Evolutionary conservation across 92 coral and sea anemone species (phyloP), one percentile per base, ranked within the genome.

Genomic region (Hydrozoanthus gracilis): DNA sequence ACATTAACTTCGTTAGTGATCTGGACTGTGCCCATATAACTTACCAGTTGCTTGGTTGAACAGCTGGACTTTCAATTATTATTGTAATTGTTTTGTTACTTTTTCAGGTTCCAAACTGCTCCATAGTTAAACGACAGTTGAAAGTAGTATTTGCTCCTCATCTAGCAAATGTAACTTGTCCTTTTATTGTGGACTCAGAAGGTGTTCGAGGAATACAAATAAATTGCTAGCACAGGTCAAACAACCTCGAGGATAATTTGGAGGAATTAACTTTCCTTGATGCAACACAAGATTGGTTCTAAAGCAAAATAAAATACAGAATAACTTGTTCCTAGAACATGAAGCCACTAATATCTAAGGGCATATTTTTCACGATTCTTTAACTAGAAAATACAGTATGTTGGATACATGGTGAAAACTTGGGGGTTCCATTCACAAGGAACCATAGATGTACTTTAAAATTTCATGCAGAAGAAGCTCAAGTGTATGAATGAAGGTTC

Each of bases 101-200:
- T 76, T 49, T 82, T 44, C 61, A 93, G 95, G 92, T 86, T 47
- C 68, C 88, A 54, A 83, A 86, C 66, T 84, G 88, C 27, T 60
- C 76, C 61, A 85, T 88, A 6, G 84, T 92, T 66, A 91, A 88
- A 46, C 91, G 99, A 78, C 71, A 52, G 35, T 93, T 96, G 7
- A 89, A 83, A 69, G 92, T 96, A 15, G 73, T 93, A 8, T 96
- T 94, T 92, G 98, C 99, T 44, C 99, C 96, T 67, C 96, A 96
- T 69, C 86, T 95, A 51, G 94, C 98, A 49, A 89, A 87, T 73
- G 71, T 73, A 58, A 44, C 90, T 14, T 91, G 95, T 70, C 88
- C 90, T 10, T 96, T 93, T 74, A 77, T 87, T 58, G 95, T 96
- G 27, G 93, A 95, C 69, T 86, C 87, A 10, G 89, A 76, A 14